These are phyloP conservation scores for Masnerella sp. DNA, from an alignment of 2,888 invertebrate species.

Conservation along the genomic window DNA sequence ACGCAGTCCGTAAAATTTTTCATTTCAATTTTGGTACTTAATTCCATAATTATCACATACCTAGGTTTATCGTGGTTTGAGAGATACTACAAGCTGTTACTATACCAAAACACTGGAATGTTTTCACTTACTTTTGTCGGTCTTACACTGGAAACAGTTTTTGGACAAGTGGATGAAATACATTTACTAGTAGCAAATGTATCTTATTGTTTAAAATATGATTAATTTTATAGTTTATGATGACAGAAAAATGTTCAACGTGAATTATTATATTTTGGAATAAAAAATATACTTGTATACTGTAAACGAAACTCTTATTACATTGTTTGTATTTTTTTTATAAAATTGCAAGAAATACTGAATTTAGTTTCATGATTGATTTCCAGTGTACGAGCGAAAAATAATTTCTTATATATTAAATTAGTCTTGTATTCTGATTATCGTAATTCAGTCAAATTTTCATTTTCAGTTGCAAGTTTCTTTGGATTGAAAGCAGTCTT, in stretches of 20 bases:
- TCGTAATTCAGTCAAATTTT: slow-evolving; percentile 66
- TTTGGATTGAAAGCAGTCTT: slow-evolving; percentile 74
- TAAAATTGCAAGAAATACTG: too few species aligned
- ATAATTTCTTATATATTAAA: slow-evolving; percentile 40
- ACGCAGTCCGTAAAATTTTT: slow-evolving; percentile 44
- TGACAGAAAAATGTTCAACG: too few species aligned
- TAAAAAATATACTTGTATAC: too few species aligned
- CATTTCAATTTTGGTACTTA: slow-evolving; percentile 52
- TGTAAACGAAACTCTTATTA: too few species aligned
- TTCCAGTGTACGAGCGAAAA: slow-evolving; percentile 21
- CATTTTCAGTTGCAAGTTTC: slow-evolving; percentile 66
- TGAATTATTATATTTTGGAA: too few species aligned
- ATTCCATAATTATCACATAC: slow-evolving; percentile 46
- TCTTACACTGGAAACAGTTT: too few species aligned
- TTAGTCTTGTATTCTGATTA: slow-evolving; percentile 42
- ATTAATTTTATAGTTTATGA: too few species aligned
- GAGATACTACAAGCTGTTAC: slow-evolving; percentile 25
- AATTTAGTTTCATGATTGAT: too few species aligned
- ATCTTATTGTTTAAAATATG: too few species aligned
- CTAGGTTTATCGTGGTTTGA: slow-evolving; percentile 9
- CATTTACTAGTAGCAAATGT: too few species aligned
- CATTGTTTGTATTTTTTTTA: too few species aligned
- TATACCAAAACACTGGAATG: slow-evolving; percentile 55
- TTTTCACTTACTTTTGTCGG: slow-evolving; percentile 38
- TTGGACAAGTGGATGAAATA: too few species aligned